Evolutionary conservation across 1,140 invertebrate species (phyloP).

Genomic region (Pemphigus obesinymphae): DNA sequence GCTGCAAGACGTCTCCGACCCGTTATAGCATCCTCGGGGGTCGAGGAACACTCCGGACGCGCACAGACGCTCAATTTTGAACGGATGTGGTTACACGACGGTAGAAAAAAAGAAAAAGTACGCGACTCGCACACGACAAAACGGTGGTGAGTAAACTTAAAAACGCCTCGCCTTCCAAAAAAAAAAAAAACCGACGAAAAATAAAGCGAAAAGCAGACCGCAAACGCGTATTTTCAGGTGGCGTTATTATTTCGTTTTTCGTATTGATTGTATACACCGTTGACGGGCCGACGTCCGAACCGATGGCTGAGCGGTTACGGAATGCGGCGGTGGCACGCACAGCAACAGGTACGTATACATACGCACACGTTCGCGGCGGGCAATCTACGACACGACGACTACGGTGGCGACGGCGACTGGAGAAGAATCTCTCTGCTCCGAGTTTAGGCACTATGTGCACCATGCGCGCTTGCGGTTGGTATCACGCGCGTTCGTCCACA

Average conservation of each 20-base stretch:
- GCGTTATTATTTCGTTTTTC: background rate
- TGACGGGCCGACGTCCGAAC: conserved; percentile 1
- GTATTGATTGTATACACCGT: background rate
- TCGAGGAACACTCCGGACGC: conserved; percentile 38
- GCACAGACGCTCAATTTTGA: conserved; percentile 39
- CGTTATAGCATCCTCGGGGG: conserved; percentile 39
- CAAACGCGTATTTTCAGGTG: background rate
- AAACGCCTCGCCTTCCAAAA: background rate
- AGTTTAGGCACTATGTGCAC: background rate
- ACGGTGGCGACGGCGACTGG: background rate
- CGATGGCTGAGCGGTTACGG: conserved; percentile 16
- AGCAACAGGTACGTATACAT: background rate
- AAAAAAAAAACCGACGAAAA: background rate
- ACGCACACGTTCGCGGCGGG: conserved; percentile 5
- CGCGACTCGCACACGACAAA: background rate
- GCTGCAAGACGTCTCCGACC: conserved; percentile 37
- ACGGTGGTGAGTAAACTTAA: background rate
- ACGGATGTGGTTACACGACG: background rate
- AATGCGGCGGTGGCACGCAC: background rate
- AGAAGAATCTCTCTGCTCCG: background rate
- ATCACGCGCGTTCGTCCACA: background rate
- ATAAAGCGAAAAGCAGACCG: background rate
- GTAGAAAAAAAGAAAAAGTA: background rate
- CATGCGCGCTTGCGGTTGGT: background rate
- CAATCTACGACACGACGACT: background rate